Base-by-base conservation (phyloP, 2,888 invertebrate species). In the Eupsilia transversa region DNA sequence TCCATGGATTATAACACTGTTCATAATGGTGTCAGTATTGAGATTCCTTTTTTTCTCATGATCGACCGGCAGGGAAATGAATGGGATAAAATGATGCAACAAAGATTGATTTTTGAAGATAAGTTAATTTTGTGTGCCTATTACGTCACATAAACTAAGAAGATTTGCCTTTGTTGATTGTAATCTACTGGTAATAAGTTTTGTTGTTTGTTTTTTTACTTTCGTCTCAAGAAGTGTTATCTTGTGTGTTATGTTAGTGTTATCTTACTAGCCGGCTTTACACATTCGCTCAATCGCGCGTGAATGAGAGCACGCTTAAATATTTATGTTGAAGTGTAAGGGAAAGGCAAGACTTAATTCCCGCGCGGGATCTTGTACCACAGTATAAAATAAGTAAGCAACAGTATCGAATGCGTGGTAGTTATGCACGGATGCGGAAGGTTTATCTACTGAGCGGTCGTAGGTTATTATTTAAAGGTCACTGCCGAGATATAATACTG, bases 1-100 rank as follows among this genome's bases (percentile, higher is more conserved):
- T 27, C 73, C 73, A 27, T 73, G 73, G 73, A 17, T 77, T 49
- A 17, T 77, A 33, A 23, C 10, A 33, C 12, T 73, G 23, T 14
- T 14, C 7, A 30, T 68, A 33, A 1, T 17, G n/a, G 12, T 41
- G 2, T 23, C 7, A 3, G 23, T 77, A 27, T 41, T 77, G 1
- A 73, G 33, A 17, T 35, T 17, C 6, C 1, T 14, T 23, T 0
- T 49, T 17, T 69, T 20, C 4, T 68, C 33, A 23, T 67, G 20
- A n/a, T 27, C 23, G 6, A n/a, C n/a, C n/a, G n/a, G n/a, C n/a
- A n/a, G n/a, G n/a, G n/a, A n/a, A n/a, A n/a, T n/a, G n/a, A n/a
- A n/a, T n/a, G n/a, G n/a, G n/a, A n/a, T n/a, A n/a, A n/a, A n/a
- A n/a, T n/a, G n/a, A n/a, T n/a, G n/a, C 35, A 35, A n/a, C 35